Conservation (phyloP, 2,888 invertebrate species). For the Brachyopa scutellaris region DNA sequence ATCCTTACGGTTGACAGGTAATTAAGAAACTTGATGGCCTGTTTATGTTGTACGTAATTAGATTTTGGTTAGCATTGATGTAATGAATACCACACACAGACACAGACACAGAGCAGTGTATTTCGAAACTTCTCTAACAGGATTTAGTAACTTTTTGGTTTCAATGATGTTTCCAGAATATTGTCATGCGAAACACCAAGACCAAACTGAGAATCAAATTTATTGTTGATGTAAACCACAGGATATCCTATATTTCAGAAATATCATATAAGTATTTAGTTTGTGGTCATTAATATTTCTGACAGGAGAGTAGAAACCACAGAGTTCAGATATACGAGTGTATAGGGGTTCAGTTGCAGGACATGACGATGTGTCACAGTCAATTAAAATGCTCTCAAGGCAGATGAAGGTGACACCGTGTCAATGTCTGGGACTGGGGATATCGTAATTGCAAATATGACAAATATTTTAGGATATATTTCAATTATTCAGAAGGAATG, state of each 20-base stretch:
- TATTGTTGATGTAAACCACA: slow-evolving; percentile 35
- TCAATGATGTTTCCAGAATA: slow-evolving; percentile 11
- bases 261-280: slow-evolving; percentile 19
- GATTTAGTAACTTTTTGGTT: neutral
- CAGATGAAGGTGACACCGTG: too few species aligned
- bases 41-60: slow-evolving; percentile 65
- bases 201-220: slow-evolving; percentile 24
- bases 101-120: neutral
- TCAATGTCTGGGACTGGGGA: too few species aligned
- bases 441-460: slow-evolving; percentile 3
- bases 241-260: slow-evolving; percentile 27
- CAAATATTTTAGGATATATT: neutral
- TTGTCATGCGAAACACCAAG: slow-evolving; percentile 9
- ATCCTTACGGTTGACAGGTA: slow-evolving; percentile 94
- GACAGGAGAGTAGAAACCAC: neutral
- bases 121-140: neutral
- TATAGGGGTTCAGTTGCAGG: neutral
- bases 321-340: too few species aligned
- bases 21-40: slow-evolving; percentile 76
- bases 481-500: neutral
- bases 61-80: slow-evolving; percentile 60
- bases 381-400: slow-evolving; percentile 2
- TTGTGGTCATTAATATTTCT: slow-evolving; percentile 15
- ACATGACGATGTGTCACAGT: slow-evolving; percentile 5
- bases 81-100: slow-evolving; percentile 33